A percentile compares a stretch with the other conserved stretches of the same genome.
These are phyloP conservation scores for Leptonema lineaticorne DNA, from an alignment of 1,140 invertebrate species.

Conservation along the genomic window DNA sequence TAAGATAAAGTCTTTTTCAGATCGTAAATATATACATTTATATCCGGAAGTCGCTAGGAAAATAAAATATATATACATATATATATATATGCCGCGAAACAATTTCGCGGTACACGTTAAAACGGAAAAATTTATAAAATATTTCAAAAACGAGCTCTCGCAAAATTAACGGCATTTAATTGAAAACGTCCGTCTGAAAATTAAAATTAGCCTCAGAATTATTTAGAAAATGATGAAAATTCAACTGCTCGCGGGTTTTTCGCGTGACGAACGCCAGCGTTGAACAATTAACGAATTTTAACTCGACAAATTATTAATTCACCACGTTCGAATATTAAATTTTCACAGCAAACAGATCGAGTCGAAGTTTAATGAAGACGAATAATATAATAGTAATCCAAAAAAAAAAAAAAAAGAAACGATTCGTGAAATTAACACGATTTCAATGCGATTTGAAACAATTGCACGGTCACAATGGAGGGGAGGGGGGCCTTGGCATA, in stretches of 20 bases:
- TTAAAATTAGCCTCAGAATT: background rate
- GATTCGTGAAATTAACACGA: too few relatives aligned
- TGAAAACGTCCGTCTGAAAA: background rate
- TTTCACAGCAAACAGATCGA: too few relatives aligned
- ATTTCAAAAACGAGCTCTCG: background rate
- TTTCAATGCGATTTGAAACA: slow-evolving; percentile 1
- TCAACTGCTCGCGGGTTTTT: too few relatives aligned
- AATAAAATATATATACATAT: background rate
- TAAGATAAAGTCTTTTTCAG: background rate
- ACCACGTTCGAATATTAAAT: too few relatives aligned
- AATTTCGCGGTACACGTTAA: background rate
- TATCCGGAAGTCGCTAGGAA: too few relatives aligned
- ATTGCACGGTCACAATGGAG: slow-evolving; percentile 11
- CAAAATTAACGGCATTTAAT: background rate
- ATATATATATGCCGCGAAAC: background rate
- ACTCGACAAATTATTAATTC: too few relatives aligned
- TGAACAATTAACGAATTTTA: too few relatives aligned
- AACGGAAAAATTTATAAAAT: background rate
- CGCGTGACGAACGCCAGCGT: too few relatives aligned
- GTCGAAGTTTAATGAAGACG: slow-evolving; percentile 8
- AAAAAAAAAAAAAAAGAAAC: too few relatives aligned
- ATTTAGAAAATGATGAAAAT: too few relatives aligned
- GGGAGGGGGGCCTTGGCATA: background rate
- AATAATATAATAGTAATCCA: too few relatives aligned
- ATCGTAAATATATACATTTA: background rate